Evolutionary conservation across 2,888 invertebrate species (phyloP).

Genomic region (Drosophila monieri): DNA sequence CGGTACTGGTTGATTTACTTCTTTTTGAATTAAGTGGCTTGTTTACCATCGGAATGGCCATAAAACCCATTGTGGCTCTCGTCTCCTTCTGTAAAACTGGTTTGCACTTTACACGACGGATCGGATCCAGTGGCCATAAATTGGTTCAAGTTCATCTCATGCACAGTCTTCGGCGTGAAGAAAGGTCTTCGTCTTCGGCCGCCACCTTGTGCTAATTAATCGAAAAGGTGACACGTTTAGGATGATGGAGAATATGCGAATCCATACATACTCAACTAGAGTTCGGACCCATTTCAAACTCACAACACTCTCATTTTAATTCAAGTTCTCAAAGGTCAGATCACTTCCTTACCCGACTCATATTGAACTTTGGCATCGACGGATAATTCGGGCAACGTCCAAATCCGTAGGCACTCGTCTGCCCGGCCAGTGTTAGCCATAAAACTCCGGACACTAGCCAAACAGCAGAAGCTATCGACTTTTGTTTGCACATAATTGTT

Average conservation of each 20-base stretch:
- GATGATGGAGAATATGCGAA: conserved; percentile 8
- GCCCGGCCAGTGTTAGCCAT: conserved; percentile 41
- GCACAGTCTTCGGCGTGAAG: conserved; percentile 67
- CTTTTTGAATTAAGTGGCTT: conserved; percentile 61
- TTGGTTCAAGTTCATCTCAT: conserved; percentile 77
- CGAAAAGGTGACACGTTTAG: conserved; percentile 23
- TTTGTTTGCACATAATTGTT: conserved; percentile 47
- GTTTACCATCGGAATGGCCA: conserved; percentile 57
- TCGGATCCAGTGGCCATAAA: conserved; percentile 49
- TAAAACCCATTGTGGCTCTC: conserved; percentile 34
- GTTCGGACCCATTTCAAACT: too few relatives aligned
- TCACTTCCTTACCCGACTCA: conserved; percentile 86
- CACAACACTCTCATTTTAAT: not conserved
- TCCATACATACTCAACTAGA: too few relatives aligned
- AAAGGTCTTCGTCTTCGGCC: conserved; percentile 21
- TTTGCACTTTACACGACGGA: conserved; percentile 69
- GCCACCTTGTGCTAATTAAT: conserved; percentile 66
- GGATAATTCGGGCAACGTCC: conserved; percentile 89
- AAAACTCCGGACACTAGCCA: conserved; percentile 49
- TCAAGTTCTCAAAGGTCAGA: not conserved
- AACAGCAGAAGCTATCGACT: conserved; percentile 18
- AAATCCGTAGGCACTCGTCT: conserved; percentile 84
- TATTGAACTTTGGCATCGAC: conserved; percentile 87
- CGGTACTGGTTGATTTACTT: conserved; percentile 49
- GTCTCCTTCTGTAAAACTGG: conserved; percentile 67